Evolutionary conservation across 2,888 invertebrate genomes (phyloP), one percentile per base, ranked within the genome.

Genomic region (Dioctria linearis): DNA sequence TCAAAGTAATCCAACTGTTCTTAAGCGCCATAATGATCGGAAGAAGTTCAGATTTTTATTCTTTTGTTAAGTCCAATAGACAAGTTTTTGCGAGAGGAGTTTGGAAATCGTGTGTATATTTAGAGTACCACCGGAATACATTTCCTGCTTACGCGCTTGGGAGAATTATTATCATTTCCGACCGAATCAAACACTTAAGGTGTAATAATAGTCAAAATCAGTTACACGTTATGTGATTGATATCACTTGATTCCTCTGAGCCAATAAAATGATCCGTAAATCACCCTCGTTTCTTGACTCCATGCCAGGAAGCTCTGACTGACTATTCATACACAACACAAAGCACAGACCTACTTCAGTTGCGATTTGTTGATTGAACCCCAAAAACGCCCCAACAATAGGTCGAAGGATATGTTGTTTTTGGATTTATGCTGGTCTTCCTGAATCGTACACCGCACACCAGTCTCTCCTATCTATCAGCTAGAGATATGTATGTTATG

Each of bases 251-350:
- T 81, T 80, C 61, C 75, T 71, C 75, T 78, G 78, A 78, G 63
- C 81, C 80, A 81, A 81, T 81, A 81, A 81, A 81, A 75, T 76
- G 80, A 81, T 81, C 71, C 78, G 80, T 81, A 81, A 81, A 81
- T 81, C 81, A 80, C 76, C 78, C 61, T 78, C 79, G 37, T 73
- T 42, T 25, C 57, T 71, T 54, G 65, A 40, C 75, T 61, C 65
- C 61, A 75, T 71, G 71, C 9, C 43, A 25, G 59, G 42, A 51
- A 59, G 42, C 59, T 75, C 61, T 57, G 75, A 75, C 61, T 57
- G 75, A 75, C 75, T 59, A 25, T 25, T 25, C 25, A 25, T 25
- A 25, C 25, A 25, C 25, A 25, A 25, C 25, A 75, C 75, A 59
- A 57, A 61, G 43, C 75, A 25, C 25, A 67, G 81, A 81, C 80